phyloP scores from a whole-genome alignment of 2,113 vertebrate genomes.

The Candoia aspera region DNA sequence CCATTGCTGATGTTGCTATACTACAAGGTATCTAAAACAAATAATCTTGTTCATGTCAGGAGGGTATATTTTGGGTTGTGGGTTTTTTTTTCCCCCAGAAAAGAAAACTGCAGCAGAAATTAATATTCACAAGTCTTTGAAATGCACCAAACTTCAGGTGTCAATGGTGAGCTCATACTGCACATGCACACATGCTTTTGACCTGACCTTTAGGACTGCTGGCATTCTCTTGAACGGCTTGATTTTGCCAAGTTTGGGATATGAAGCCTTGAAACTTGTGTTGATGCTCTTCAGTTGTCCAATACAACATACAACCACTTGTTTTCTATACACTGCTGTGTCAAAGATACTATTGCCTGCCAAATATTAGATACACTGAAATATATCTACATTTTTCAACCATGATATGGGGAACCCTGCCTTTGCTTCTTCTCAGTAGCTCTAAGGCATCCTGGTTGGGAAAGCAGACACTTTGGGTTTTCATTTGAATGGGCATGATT shows the following conservation, averaged over 20 bases:
- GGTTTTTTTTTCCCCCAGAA: too few relatives aligned
- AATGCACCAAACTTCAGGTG: neutral
- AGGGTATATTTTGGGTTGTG: too few relatives aligned
- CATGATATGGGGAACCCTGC: neutral
- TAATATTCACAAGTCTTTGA: neutral
- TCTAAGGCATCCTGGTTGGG: neutral
- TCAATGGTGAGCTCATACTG: neutral
- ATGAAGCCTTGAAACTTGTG: neutral
- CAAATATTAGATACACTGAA: neutral
- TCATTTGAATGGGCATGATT: neutral
- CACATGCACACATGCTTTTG: neutral
- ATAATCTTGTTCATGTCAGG: too few relatives aligned
- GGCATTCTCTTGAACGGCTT: neutral
- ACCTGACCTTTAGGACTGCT: neutral
- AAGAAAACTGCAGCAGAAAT: neutral
- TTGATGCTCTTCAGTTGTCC: neutral
- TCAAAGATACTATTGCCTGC: neutral
- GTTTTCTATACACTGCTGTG: neutral
- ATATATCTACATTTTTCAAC: neutral
- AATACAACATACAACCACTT: neutral
- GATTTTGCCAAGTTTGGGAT: neutral
- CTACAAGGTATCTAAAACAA: too few relatives aligned
- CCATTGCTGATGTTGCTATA: too few relatives aligned
- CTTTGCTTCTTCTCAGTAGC: neutral
- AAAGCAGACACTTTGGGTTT: too few relatives aligned